Percentiles rank a stretch among this genome's conserved stretches.
These are phyloP conservation scores for Sitobion miscanthi DNA, from an alignment of 1,140 invertebrate genomes.

Conservation along the genomic window DNA sequence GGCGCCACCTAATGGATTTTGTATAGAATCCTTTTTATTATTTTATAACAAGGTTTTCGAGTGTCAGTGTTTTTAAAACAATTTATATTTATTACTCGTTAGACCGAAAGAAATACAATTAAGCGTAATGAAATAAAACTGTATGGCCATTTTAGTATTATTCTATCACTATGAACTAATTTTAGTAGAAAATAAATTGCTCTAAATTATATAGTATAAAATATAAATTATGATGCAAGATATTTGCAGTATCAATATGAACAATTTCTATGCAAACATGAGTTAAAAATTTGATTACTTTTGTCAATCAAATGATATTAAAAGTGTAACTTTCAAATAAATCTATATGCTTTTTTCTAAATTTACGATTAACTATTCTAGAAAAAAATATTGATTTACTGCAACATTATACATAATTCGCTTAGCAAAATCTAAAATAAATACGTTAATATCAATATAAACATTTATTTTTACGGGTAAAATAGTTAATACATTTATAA, in stretches of 20 bases:
- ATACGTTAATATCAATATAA: not conserved
- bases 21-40: not conserved
- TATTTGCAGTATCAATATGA: not conserved
- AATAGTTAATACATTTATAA: not conserved
- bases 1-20: conserved; percentile 16
- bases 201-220: not conserved
- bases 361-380: not conserved
- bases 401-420: not conserved
- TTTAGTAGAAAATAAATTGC: not conserved
- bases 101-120: not conserved
- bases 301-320: no score
- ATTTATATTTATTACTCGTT: not conserved
- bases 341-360: no score
- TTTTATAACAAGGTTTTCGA: not conserved
- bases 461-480: not conserved
- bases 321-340: no score
- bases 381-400: not conserved
- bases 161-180: not conserved
- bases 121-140: not conserved
- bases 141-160: not conserved
- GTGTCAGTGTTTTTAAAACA: not conserved
- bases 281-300: not conserved
- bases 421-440: not conserved
- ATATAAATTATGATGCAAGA: not conserved
- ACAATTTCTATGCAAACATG: not conserved